These are phyloP conservation scores for Chelon labrosus DNA, from an alignment of 2,797 vertebrate species.

Conservation along the genomic window DNA sequence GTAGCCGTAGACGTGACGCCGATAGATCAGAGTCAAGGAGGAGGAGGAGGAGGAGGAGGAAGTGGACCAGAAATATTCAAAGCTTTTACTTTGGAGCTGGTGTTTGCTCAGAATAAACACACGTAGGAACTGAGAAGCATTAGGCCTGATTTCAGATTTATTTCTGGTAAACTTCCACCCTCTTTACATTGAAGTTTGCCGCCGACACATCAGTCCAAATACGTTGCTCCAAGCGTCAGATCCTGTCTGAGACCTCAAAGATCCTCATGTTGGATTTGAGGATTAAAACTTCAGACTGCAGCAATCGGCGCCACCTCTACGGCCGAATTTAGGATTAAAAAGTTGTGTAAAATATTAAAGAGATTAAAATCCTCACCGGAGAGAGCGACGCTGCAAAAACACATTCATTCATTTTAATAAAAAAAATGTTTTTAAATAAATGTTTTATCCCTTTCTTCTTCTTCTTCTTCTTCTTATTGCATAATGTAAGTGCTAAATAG, in stretches of 20 bases:
- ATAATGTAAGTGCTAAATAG: slow-evolving; percentile 46
- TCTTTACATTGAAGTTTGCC: background rate
- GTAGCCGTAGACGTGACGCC: slow-evolving; percentile 48
- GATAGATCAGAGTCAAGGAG: slow-evolving; percentile 8
- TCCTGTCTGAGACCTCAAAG: background rate
- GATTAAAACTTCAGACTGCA: too few relatives aligned
- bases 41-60: background rate
- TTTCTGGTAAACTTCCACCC: slow-evolving; percentile 4
- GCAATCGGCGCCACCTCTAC: slow-evolving; percentile 20
- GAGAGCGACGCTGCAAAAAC: background rate
- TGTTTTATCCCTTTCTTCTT: background rate
- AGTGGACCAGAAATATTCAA: background rate
- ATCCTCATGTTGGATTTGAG: too few relatives aligned
- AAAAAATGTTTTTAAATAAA: slow-evolving; percentile 3
- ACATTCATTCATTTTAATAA: slow-evolving; percentile 16
- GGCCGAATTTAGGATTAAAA: slow-evolving; percentile 18
- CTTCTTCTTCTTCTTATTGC: slow-evolving; percentile 36
- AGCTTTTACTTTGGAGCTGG: background rate
- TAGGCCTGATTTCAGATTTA: background rate
- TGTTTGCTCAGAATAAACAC: background rate
- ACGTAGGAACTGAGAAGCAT: background rate
- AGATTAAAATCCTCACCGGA: slow-evolving; percentile 17
- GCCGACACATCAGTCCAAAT: background rate
- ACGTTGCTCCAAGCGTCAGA: background rate
- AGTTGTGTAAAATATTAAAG: background rate